These are phyloP conservation scores for Microcebus ravelobensis DNA, from an alignment of 2,113 vertebrate species.

Conservation along the genomic window DNA sequence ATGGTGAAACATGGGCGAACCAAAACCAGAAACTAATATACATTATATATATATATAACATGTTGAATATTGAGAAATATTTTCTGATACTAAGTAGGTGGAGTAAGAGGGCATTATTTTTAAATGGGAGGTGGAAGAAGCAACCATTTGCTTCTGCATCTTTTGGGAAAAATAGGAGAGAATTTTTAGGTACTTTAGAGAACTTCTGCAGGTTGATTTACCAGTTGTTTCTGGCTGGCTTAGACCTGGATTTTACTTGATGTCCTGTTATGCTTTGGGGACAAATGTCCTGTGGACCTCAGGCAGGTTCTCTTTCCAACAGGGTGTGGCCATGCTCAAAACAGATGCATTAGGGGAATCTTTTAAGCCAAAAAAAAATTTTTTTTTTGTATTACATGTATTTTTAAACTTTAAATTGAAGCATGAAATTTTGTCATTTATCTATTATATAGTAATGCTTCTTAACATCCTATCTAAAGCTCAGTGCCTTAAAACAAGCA, in stretches of 20 bases:
- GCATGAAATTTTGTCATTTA: neutral
- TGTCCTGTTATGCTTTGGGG: neutral
- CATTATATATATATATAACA: neutral
- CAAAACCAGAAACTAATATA: neutral
- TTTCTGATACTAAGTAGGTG: neutral
- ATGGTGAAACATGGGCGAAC: neutral
- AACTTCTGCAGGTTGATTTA: neutral
- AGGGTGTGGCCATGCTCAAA: neutral
- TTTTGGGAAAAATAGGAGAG: neutral
- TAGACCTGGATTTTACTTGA: neutral
- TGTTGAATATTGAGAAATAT: neutral
- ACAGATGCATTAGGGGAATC: neutral
- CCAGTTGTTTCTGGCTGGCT: neutral
- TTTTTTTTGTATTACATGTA: neutral
- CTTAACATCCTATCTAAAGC: neutral
- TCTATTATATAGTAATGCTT: neutral
- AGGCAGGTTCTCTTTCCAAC: neutral
- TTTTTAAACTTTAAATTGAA: neutral
- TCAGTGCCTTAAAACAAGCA: neutral
- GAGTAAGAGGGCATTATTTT: neutral
- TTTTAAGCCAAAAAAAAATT: neutral
- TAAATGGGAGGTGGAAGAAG: neutral
- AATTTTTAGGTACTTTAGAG: neutral
- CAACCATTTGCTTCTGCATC: neutral
- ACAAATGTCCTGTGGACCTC: neutral